Evolutionary conservation across 2,113 vertebrate species (phyloP).

Genomic region (Geococcyx californianus): DNA sequence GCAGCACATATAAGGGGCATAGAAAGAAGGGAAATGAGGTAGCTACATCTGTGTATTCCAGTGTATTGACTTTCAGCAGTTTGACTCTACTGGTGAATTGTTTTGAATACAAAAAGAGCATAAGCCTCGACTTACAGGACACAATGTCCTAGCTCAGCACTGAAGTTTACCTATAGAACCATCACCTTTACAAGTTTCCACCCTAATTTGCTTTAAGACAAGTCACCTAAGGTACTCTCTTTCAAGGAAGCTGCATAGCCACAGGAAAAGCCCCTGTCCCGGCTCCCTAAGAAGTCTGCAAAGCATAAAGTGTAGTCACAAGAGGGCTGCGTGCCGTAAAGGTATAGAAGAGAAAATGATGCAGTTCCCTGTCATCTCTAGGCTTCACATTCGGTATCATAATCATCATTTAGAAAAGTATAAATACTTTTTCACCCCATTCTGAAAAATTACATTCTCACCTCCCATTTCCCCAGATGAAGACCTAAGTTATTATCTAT

Average conservation of each 20-base stretch:
- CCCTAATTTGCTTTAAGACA: not conserved
- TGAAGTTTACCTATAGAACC: not conserved
- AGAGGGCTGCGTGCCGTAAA: not conserved
- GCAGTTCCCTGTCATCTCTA: not conserved
- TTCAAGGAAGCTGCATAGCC: not conserved
- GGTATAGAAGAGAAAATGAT: not conserved
- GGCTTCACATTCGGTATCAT: not conserved
- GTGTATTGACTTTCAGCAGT: slow-evolving; percentile 19
- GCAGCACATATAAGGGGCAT: not conserved
- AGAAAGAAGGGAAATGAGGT: slow-evolving; percentile 35
- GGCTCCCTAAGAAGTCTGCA: not conserved
- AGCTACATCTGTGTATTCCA: not conserved
- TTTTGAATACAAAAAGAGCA: slow-evolving; percentile 12
- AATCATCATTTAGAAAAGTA: not conserved
- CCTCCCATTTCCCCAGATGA: not conserved
- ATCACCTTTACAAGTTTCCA: not conserved
- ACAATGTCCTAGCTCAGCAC: not conserved
- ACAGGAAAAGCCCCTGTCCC: not conserved
- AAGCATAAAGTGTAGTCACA: not conserved
- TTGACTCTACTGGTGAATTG: not conserved
- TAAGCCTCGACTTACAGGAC: not conserved
- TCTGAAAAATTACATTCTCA: not conserved
- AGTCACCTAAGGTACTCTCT: not conserved
- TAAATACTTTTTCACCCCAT: not conserved
- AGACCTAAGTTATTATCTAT: not conserved